These are phyloP conservation scores for Dendrolimus punctatus DNA, from an alignment of 1,140 invertebrate species.

Conservation along the genomic window DNA sequence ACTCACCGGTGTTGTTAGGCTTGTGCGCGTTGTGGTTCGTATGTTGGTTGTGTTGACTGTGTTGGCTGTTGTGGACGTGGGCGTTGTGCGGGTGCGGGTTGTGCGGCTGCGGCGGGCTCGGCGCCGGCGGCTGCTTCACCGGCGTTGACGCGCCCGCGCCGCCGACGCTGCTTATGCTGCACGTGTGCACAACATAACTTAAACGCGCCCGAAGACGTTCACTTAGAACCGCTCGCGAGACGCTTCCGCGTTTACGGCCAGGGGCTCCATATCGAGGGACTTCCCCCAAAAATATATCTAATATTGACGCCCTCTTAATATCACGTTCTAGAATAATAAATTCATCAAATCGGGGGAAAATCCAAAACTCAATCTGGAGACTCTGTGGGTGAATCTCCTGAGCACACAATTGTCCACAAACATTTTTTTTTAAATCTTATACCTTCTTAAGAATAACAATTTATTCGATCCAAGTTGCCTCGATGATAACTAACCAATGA, in stretches of 20 bases:
- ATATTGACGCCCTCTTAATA: too few relatives aligned
- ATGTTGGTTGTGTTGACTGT: slow-evolving; percentile 1
- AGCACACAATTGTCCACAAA: too few relatives aligned
- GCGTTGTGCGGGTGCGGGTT: slow-evolving; percentile 20
- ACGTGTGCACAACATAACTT: slow-evolving; percentile 3
- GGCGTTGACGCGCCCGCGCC: slow-evolving; percentile 46
- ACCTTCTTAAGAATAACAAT: too few relatives aligned
- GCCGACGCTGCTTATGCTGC: slow-evolving; percentile 46
- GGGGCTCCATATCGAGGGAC: too few relatives aligned
- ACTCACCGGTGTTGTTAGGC: slow-evolving; percentile 24
- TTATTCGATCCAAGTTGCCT: too few relatives aligned
- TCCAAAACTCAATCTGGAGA: too few relatives aligned
- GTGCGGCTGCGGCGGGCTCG: slow-evolving; percentile 34
- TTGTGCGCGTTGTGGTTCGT: neutral
- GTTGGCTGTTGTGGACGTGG: slow-evolving; percentile 31
- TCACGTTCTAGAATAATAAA: too few relatives aligned
- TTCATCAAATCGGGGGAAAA: too few relatives aligned
- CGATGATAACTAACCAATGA: too few relatives aligned
- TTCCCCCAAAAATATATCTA: too few relatives aligned
- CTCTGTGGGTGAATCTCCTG: too few relatives aligned
- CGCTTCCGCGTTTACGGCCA: neutral
- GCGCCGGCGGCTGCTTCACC: slow-evolving; percentile 37
- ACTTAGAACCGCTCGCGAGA: neutral
- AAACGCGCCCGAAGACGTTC: neutral
- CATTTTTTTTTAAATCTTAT: too few relatives aligned